Evolutionary conservation across 2,113 vertebrate genomes (phyloP).

Genomic region (Pseudopipra pipra): DNA sequence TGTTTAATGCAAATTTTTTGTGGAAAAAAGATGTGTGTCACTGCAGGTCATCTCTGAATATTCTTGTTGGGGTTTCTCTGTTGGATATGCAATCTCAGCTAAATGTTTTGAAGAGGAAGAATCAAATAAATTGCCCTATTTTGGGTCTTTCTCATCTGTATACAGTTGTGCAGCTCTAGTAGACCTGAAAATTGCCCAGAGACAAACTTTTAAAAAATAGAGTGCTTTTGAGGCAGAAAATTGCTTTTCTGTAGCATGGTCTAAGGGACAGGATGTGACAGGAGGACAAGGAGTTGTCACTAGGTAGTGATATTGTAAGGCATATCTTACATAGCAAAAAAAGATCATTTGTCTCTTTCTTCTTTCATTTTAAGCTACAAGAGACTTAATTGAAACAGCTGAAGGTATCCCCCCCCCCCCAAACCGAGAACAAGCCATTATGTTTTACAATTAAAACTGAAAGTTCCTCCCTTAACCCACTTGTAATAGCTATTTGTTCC

Average conservation of each 20-base stretch:
- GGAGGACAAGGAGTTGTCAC: conserved; percentile 76
- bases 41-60: conserved; percentile 69
- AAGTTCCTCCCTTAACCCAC: background rate
- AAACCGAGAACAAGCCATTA: background rate
- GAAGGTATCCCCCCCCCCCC: background rate
- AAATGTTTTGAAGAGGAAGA: conserved; percentile 79
- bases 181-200: conserved; percentile 84
- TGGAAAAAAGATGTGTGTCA: conserved; percentile 60
- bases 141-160: conserved; percentile 79
- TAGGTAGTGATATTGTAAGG: conserved; percentile 60
- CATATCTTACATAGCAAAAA: conserved; percentile 71
- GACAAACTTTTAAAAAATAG: conserved; percentile 80
- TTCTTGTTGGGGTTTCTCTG: conserved; percentile 69
- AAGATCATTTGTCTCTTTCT: conserved; percentile 61
- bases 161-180: conserved; percentile 79
- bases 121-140: conserved; percentile 83
- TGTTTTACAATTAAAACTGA: conserved; percentile 12
- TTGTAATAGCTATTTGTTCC: background rate
- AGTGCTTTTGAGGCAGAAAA: conserved; percentile 84
- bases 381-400: background rate
- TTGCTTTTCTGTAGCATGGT: conserved; percentile 78
- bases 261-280: conserved; percentile 78
- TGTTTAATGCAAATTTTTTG: conserved; percentile 70
- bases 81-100: conserved; percentile 80
- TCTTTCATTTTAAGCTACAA: conserved; percentile 46